phyloP scores from a whole-genome alignment of 2,113 vertebrate genomes.

The Ornithorhynchus anatinus region DNA sequence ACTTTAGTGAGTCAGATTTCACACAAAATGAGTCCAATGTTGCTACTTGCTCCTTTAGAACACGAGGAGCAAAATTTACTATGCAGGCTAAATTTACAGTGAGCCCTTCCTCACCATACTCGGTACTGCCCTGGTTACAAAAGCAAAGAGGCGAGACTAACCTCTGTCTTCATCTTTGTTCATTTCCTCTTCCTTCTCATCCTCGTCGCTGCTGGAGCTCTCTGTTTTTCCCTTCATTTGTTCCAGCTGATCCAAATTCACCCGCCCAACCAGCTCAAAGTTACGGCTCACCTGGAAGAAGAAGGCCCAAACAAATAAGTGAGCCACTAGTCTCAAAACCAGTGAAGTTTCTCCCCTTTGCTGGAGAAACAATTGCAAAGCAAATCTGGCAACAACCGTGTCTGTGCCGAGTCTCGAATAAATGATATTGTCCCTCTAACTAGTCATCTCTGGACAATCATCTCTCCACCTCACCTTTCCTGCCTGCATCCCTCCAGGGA shows the following conservation, averaged over 20 bases:
- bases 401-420: not conserved
- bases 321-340: not conserved
- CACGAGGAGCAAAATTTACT: no score
- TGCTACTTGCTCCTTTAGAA: no score
- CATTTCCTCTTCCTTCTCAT: constrained; percentile 78
- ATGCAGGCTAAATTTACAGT: no score
- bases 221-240: constrained; percentile 86
- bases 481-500: not conserved
- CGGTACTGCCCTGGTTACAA: no score
- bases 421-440: not conserved
- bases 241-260: constrained; percentile 96
- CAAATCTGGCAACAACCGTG: not conserved
- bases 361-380: not conserved
- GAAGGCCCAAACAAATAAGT: not conserved
- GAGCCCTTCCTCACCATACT: no score
- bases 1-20: no score
- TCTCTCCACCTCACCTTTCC: not conserved
- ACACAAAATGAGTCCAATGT: no score
- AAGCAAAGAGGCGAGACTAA: constrained; percentile 51
- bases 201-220: constrained; percentile 83
- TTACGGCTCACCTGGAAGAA: constrained; percentile 91
- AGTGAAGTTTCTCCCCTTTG: not conserved
- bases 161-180: constrained; percentile 73
- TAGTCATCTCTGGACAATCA: not conserved
- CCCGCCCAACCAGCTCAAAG: constrained; percentile 94